phyloP scores from a whole-genome alignment of 1,140 invertebrate species.

The Papilio machaon region DNA sequence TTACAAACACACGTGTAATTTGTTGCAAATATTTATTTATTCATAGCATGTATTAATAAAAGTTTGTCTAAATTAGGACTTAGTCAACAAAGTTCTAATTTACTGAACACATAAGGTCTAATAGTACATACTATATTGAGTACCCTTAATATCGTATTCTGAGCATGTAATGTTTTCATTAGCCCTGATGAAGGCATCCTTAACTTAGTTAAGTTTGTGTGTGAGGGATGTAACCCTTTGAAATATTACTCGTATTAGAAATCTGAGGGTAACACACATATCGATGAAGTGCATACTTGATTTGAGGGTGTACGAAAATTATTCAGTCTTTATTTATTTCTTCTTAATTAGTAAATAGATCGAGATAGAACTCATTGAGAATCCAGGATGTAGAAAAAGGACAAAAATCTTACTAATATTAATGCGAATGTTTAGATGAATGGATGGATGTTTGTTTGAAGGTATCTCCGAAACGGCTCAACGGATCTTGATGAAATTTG shows the following conservation, averaged over 20 bases:
- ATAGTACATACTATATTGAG: not conserved
- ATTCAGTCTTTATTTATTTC: not conserved
- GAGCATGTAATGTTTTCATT: constrained; percentile 58
- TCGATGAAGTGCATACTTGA: not conserved
- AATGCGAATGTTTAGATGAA: too few species aligned
- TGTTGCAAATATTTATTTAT: not conserved
- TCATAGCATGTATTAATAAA: not conserved
- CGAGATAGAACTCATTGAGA: too few species aligned
- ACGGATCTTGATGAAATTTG: too few species aligned
- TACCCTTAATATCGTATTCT: constrained; percentile 48
- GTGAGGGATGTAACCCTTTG: constrained; percentile 45
- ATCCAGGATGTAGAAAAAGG: too few species aligned
- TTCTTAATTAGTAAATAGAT: too few species aligned
- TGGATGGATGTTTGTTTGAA: too few species aligned
- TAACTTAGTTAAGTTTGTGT: constrained; percentile 56
- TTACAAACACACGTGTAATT: too few species aligned
- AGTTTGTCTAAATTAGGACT: not conserved
- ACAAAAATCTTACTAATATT: too few species aligned
- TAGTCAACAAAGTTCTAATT: not conserved
- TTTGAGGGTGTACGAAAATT: not conserved
- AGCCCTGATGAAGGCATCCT: constrained; percentile 57
- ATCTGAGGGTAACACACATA: constrained; percentile 29
- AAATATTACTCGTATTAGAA: constrained; percentile 40
- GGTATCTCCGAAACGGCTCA: too few species aligned
- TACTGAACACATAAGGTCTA: not conserved